These are phyloP conservation scores for Urocyon cinereoargenteus DNA, from an alignment of 2,797 vertebrate species.

Conservation along the genomic window DNA sequence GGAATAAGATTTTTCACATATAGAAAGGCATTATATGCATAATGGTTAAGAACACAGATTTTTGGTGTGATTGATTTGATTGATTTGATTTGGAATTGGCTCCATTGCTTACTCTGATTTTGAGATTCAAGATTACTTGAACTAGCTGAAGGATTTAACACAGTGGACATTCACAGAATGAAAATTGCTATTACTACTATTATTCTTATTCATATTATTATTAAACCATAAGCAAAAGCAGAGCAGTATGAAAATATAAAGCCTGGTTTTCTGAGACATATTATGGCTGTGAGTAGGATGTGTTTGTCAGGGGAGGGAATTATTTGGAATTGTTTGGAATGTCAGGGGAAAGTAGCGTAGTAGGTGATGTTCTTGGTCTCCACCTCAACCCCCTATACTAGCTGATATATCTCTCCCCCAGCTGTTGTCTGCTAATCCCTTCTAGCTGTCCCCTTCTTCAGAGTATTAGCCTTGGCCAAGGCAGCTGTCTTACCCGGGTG, in stretches of 20 bases:
- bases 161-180: not conserved
- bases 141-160: not conserved
- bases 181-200: not conserved
- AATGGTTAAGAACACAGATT: not conserved
- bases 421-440: not conserved
- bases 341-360: not conserved
- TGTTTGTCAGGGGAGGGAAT: not conserved
- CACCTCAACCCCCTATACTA: no score
- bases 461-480: not conserved
- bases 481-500: not conserved
- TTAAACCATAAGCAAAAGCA: not conserved
- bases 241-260: not conserved
- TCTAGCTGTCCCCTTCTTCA: not conserved
- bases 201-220: not conserved
- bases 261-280: not conserved
- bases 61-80: not conserved
- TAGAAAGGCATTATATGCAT: not conserved
- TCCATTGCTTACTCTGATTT: not conserved
- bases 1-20: not conserved
- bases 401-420: not conserved
- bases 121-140: not conserved
- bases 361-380: not conserved
- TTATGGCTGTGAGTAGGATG: not conserved
- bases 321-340: not conserved
- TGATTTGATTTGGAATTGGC: conserved; percentile 8